Base-by-base conservation (phyloP, 2,797 vertebrate species). In the Coilia nasus region DNA sequence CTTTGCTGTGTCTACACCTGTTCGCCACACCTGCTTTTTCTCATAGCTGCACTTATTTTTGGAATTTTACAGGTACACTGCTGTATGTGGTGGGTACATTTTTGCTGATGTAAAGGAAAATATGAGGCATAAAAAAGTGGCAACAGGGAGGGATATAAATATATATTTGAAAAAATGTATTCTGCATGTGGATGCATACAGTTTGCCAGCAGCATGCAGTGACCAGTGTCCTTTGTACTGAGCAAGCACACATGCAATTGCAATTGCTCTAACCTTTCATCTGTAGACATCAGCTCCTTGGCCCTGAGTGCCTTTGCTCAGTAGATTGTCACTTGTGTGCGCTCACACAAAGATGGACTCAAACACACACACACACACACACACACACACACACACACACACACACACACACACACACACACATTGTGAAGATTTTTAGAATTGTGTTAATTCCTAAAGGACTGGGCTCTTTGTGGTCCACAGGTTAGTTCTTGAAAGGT, bases 341-440 rank as follows among this genome's bases (percentile, higher is more conserved):
- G 14, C 50, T 3, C 50, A 9, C 50, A 54, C 50, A 54, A 2
- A 54, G 2, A 54, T 7, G 9, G 2, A 54, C 50, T 3, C 50
- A 54, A 2, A 54, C 50, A 54, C 50, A 54, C 50, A 54, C 50
- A 54, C 50, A 64, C 23, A 64, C n/a, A 64, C 62, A 64, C 62
- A 64, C 62, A 25, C 62, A 71, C 25, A 71, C 28, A 17, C n/a
- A 64, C 60, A 64, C 60, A 64, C 60, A 64, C 60, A 64, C 23
- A 28, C 60, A 64, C 60, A 64, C 60, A 64, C 60, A 64, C n/a
- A 23, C 60, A 23, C 60, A 23, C 5, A 62, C 15, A 59, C 14
- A 59, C 17, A 5, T 60, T 60, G 19, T 60, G 6, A 2, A 41
- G 35, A 41, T 41, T 41, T 41, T 41, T 5, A 41, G 35, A 41